phyloP scores from a whole-genome alignment of 2,888 invertebrate species.

The Lissocephala sabroskyi region DNA sequence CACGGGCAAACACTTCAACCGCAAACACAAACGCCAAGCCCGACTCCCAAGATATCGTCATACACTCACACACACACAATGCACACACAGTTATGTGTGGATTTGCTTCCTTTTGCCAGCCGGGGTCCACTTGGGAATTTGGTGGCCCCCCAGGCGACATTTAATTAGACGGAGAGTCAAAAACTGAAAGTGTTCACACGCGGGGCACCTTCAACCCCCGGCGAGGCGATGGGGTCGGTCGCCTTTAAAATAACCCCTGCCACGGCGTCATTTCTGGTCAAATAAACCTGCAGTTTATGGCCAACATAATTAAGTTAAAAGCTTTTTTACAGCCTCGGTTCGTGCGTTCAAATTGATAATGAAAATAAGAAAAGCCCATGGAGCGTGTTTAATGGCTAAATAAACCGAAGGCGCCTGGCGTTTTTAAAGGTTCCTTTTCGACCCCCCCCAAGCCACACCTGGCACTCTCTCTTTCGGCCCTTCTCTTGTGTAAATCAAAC shows the following conservation, averaged over 20 bases:
- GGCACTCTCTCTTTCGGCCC: neutral
- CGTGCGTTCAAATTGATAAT: constrained; percentile 56
- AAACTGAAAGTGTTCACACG: constrained; percentile 38
- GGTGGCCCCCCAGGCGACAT: constrained; percentile 48
- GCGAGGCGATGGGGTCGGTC: too few species aligned
- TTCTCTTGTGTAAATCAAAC: constrained; percentile 23
- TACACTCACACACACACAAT: too few species aligned
- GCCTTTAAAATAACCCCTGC: neutral
- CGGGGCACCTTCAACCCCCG: too few species aligned
- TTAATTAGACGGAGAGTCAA: constrained; percentile 47
- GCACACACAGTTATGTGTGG: too few species aligned
- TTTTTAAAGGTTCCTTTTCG: constrained; percentile 10
- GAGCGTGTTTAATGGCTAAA: constrained; percentile 60
- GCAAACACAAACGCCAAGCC: too few species aligned
- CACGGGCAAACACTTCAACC: constrained; percentile 61
- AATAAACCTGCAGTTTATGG: constrained; percentile 62
- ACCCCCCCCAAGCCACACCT: constrained; percentile 32
- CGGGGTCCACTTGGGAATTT: too few species aligned
- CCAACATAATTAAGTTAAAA: constrained; percentile 64
- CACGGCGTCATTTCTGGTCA: constrained; percentile 27
- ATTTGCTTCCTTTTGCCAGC: constrained; percentile 7
- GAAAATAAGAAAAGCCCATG: constrained; percentile 52
- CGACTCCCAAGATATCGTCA: neutral
- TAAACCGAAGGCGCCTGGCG: constrained; percentile 42
- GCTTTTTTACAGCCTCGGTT: constrained; percentile 50